These are phyloP conservation scores for Daubentonia madagascariensis DNA, from an alignment of 2,113 vertebrate species.

Conservation along the genomic window DNA sequence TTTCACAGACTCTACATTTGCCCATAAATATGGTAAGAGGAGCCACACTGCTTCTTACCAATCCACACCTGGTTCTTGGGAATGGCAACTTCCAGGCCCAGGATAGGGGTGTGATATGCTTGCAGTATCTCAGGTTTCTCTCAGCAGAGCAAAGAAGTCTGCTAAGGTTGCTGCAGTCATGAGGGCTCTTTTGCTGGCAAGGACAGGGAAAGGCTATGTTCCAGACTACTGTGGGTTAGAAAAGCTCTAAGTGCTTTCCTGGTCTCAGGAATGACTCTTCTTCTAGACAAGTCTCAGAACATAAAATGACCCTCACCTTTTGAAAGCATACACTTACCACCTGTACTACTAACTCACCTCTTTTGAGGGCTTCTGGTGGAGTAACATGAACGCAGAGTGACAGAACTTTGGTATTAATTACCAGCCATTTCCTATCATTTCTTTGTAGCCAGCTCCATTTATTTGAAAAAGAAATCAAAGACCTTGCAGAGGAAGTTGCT, in stretches of 20 bases:
- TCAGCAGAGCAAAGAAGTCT: background rate
- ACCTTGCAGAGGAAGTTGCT: background rate
- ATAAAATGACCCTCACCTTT: background rate
- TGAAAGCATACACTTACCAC: background rate
- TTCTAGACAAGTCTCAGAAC: background rate
- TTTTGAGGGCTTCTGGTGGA: background rate
- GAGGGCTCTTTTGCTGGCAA: background rate
- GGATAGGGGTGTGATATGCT: background rate
- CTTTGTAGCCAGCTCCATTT: background rate
- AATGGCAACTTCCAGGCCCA: background rate
- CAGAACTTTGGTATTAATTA: background rate
- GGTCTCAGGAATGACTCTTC: background rate
- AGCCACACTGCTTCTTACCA: background rate
- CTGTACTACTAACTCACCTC: background rate
- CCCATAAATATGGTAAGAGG: background rate
- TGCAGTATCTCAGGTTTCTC: background rate
- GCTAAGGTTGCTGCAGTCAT: background rate
- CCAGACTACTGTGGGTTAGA: background rate
- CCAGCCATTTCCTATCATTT: background rate
- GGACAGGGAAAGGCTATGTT: background rate
- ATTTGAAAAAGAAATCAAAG: background rate
- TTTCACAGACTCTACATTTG: background rate
- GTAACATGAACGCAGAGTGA: background rate
- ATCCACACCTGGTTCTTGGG: background rate
- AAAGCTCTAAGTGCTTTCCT: background rate